Base-by-base conservation (phyloP, 2,888 invertebrate genomes). In the Antheraea assamensis region DNA sequence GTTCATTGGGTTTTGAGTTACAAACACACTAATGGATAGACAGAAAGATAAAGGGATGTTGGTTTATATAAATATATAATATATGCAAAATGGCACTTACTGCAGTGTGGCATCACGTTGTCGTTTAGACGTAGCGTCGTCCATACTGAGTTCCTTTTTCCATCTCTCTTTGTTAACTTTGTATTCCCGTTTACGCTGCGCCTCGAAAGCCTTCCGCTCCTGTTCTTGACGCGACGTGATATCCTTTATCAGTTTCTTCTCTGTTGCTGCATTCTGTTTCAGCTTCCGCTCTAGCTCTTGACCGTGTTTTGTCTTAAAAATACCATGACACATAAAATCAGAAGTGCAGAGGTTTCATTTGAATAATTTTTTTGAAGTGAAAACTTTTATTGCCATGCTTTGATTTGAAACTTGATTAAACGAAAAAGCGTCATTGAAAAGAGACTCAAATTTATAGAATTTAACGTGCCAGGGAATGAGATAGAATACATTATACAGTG, bases 141-240 rank as follows among this genome's bases (percentile, higher is more conserved):
- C 98, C 95, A 98, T 97, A 71, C 98, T 98, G 78, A 98, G 95
- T 88, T 98, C 98, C 83, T 97, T 96, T 96, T 99, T 99, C 97
- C 99, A 98, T 82, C 98, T 95, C 88, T 99, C 99, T 94, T 99
- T 99, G 90, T 98, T 99, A 72, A 97, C 97, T 95, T 98, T 98
- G 95, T 99, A 99, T 93, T 99, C 99, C 91, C 98, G 98, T 95
- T 99, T 98, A 94, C 99, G 98, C 88, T 98, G 98, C 81, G 97
- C 95, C 88, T 98, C 98, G 90, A 98, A 98, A 77, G 97, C 97
- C 83, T 99, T 99, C 78, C 98, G 96, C 87, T 99, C 99, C 80
- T 97, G 96, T 80, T 99, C 98, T 87, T 99, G 99, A 81, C 98
- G 96, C 81, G 96, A 94, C 68, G 97, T 96, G 83, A 99, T 98